Conservation (phyloP, 2,797 vertebrate genomes). For the Pseudopleuronectes americanus region DNA sequence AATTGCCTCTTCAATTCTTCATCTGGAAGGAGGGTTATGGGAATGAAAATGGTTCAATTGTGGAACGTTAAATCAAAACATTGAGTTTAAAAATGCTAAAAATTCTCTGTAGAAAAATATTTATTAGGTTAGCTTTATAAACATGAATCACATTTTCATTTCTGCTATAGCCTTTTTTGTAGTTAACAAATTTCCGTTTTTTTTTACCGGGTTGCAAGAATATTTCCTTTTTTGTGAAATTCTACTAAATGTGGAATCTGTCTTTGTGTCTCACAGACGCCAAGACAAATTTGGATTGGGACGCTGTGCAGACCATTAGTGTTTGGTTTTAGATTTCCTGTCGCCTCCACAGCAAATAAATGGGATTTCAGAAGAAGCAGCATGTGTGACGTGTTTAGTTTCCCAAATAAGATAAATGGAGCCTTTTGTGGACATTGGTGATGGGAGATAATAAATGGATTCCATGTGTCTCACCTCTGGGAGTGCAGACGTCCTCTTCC, state of each 20-base stretch:
- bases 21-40: no score
- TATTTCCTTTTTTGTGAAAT: background rate
- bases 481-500: constrained; percentile 39
- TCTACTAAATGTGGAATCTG: constrained; percentile 3
- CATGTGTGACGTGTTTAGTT: constrained; percentile 6
- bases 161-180: no score
- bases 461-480: constrained; percentile 31
- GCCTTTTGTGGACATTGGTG: background rate
- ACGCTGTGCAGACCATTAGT: background rate
- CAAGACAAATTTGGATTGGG: constrained; percentile 21
- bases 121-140: background rate
- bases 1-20: no score
- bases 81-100: background rate
- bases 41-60: background rate
- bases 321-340: constrained; percentile 43
- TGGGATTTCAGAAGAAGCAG: constrained; percentile 5
- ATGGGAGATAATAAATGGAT: constrained; percentile 2
- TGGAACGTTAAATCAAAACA: background rate
- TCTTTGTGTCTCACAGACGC: background rate
- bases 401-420: constrained; percentile 5
- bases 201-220: no score
- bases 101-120: background rate
- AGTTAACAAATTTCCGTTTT: no score
- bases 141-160: no score
- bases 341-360: constrained; percentile 25